These are phyloP conservation scores for Cotesia typhae DNA, from an alignment of 1,140 invertebrate genomes.

Conservation along the genomic window DNA sequence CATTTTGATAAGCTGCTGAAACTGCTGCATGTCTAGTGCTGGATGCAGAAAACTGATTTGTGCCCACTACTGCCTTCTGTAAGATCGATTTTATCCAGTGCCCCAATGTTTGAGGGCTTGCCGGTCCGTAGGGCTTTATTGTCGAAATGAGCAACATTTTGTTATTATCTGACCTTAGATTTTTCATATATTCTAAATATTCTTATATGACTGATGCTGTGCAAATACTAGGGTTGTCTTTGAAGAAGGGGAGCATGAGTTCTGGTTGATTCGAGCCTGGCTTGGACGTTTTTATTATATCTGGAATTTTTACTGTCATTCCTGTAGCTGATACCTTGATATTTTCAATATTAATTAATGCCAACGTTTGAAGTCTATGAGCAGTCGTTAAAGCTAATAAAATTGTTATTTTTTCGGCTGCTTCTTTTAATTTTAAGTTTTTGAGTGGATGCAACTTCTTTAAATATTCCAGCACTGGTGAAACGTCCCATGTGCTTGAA, in stretches of 20 bases:
- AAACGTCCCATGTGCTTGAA: conserved; percentile 45
- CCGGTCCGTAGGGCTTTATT: conserved; percentile 32
- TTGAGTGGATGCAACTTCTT: conserved; percentile 35
- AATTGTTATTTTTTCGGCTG: conserved; percentile 39
- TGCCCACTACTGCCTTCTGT: conserved; percentile 19
- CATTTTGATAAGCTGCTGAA: conserved; percentile 22
- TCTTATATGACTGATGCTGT: conserved; percentile 26
- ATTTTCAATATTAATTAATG: conserved; percentile 42
- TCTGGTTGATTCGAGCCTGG: conserved; percentile 39
- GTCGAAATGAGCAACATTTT: conserved; percentile 28
- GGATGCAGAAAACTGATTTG: conserved; percentile 23
- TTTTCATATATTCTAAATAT: conserved; percentile 35
- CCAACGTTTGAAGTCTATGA: conserved; percentile 44
- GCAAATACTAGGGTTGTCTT: conserved; percentile 35
- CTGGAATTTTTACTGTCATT: conserved; percentile 38
- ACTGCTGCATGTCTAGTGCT: conserved; percentile 28
- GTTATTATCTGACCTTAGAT: conserved; percentile 20
- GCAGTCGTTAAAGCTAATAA: conserved; percentile 43
- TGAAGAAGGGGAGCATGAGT: conserved; percentile 37
- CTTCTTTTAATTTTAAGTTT: conserved; percentile 30
- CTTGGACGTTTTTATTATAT: conserved; percentile 40
- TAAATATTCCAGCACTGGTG: conserved; percentile 45
- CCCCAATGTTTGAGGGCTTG: conserved; percentile 36
- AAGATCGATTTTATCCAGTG: conserved; percentile 28
- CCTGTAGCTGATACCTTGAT: conserved; percentile 10